Evolutionary conservation across 2,797 vertebrate species (phyloP).

Genomic region (Sebastes kiyomatsui): DNA sequence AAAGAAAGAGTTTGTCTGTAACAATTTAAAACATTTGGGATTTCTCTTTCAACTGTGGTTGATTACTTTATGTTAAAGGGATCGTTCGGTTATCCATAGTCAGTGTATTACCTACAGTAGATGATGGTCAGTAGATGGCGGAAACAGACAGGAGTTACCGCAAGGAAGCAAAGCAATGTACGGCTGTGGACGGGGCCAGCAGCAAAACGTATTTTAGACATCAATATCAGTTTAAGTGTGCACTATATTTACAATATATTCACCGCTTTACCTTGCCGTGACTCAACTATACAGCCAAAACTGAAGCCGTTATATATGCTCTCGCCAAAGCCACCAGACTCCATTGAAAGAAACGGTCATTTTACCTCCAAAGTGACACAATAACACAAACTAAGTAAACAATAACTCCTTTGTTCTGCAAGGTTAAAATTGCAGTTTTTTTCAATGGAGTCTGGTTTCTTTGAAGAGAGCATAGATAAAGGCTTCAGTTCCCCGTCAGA

Average conservation of each 20-base stretch:
- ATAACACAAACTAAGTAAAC: rapidly evolving
- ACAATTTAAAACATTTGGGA: not conserved
- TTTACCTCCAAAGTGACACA: not conserved
- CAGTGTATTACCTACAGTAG: not conserved
- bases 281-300: not conserved
- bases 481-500: too few relatives aligned
- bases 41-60: not conserved
- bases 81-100: not conserved
- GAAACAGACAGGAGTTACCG: not conserved
- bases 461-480: not conserved
- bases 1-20: not conserved
- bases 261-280: too few relatives aligned
- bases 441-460: not conserved
- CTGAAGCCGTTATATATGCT: not conserved
- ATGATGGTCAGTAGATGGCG: not conserved
- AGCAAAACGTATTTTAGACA: not conserved
- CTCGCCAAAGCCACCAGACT: not conserved
- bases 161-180: not conserved
- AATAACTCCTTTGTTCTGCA: not conserved
- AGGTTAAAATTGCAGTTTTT: not conserved
- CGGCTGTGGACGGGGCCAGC: rapidly evolving
- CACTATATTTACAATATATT: too few relatives aligned
- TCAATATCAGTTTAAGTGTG: too few relatives aligned
- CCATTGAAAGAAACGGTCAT: not conserved
- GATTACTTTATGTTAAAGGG: not conserved